phyloP scores from a whole-genome alignment of 2,888 invertebrate species.

The Phortica magna region DNA sequence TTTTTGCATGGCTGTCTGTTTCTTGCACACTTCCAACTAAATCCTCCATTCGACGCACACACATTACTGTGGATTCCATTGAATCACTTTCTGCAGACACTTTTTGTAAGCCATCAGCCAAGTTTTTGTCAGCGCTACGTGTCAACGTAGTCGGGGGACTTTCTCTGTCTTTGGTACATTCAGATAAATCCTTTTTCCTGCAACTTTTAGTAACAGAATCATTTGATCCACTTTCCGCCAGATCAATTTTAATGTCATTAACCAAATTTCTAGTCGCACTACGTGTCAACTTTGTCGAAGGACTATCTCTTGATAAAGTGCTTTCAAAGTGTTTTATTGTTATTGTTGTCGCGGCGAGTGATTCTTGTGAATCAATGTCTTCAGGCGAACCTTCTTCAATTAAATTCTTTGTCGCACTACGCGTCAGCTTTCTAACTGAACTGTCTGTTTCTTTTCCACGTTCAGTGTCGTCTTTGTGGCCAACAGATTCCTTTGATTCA shows the following conservation, averaged over 20 bases:
- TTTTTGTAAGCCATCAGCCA: background rate
- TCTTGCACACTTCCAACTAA: no score
- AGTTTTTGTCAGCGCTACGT: background rate
- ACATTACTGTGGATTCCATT: no score
- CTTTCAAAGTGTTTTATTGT: no score
- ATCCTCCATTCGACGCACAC: no score
- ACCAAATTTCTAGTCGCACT: background rate
- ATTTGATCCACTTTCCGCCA: no score
- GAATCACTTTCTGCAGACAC: background rate
- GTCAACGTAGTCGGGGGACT: background rate
- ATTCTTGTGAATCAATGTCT: background rate
- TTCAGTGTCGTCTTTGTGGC: background rate
- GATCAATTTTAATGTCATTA: background rate
- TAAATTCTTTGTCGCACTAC: background rate
- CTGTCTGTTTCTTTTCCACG: background rate
- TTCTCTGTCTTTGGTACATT: no score
- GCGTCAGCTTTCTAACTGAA: background rate
- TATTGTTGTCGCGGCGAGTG: no score
- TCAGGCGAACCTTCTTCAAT: background rate
- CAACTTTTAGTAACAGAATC: no score
- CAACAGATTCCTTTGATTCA: background rate
- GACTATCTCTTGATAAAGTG: background rate
- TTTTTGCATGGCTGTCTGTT: no score
- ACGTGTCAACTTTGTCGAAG: background rate
- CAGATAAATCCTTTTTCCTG: no score